These are phyloP conservation scores for Neodiprion virginianus DNA, from an alignment of 1,140 invertebrate species.

Conservation along the genomic window DNA sequence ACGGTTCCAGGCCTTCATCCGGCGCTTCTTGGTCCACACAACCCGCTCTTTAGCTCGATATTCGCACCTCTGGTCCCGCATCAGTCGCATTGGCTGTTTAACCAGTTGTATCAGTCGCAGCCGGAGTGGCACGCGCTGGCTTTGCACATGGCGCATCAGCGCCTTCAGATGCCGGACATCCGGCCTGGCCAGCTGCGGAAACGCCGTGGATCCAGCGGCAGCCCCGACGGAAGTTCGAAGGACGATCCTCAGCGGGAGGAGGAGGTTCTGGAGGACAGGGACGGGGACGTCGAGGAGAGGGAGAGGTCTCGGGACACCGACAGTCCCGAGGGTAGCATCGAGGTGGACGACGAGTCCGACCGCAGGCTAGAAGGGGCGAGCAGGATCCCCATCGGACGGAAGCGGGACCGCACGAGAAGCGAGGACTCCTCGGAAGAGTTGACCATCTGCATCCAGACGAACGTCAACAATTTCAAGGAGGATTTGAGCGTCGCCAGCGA, in stretches of 20 bases:
- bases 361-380: not conserved
- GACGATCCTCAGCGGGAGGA: conserved; percentile 30
- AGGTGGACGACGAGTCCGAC: conserved; percentile 50
- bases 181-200: conserved; percentile 53
- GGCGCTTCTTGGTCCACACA: conserved; percentile 49
- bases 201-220: conserved; percentile 41
- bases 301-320: conserved; percentile 40
- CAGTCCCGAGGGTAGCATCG: conserved; percentile 57
- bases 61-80: conserved; percentile 57
- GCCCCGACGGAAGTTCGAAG: conserved; percentile 47
- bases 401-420: conserved; percentile 44
- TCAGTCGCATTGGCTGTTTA: conserved; percentile 57
- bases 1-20: conserved; percentile 50
- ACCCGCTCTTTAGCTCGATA: conserved; percentile 57
- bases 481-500: conserved; percentile 27
- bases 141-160: conserved; percentile 57
- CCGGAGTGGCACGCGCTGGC: conserved; percentile 59
- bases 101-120: conserved; percentile 56
- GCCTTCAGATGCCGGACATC: conserved; percentile 53
- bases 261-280: conserved; percentile 18
- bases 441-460: conserved; percentile 16
- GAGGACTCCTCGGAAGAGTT: conserved; percentile 47
- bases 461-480: conserved; percentile 45
- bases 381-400: conserved; percentile 32
- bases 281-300: conserved; percentile 31